Conservation (phyloP, 2,888 invertebrate species). For the Chrysolina haemoptera region DNA sequence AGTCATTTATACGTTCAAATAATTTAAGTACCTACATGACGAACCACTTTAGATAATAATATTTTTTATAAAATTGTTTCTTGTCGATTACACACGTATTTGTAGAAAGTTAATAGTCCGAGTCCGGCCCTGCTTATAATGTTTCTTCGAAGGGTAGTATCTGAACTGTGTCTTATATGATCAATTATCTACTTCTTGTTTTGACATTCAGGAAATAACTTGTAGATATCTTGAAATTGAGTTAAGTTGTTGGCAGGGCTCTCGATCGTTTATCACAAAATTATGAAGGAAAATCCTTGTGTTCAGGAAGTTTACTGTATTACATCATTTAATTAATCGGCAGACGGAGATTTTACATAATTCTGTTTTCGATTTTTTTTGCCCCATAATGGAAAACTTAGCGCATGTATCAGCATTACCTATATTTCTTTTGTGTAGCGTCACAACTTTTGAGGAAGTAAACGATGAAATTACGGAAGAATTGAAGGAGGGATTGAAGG, state of each 20-base stretch:
- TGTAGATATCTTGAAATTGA: slow-evolving; percentile 59
- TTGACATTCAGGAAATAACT: slow-evolving; percentile 70
- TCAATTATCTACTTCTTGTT: slow-evolving; percentile 70
- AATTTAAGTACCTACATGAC: no score
- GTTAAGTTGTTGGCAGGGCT: slow-evolving; percentile 24
- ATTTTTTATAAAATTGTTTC: no score
- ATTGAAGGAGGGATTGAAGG: no score
- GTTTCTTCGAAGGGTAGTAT: slow-evolving; percentile 16
- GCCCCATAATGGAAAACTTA: no score
- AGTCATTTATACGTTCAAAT: no score
- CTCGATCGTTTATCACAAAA: slow-evolving; percentile 31
- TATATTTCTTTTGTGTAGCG: no score
- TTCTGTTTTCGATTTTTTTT: neutral
- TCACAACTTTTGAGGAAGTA: no score
- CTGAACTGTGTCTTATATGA: slow-evolving; percentile 61
- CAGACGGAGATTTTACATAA: neutral
- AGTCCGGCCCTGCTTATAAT: slow-evolving; percentile 25
- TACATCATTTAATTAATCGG: neutral
- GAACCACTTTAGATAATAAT: no score
- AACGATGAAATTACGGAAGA: no score
- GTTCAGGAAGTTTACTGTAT: slow-evolving; percentile 32
- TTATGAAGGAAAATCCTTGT: slow-evolving; percentile 36
- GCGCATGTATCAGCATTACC: no score
- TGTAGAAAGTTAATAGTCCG: neutral
- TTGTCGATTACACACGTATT: no score